Base-by-base conservation (phyloP, 2,797 vertebrate genomes). In the Crotalus adamanteus region DNA sequence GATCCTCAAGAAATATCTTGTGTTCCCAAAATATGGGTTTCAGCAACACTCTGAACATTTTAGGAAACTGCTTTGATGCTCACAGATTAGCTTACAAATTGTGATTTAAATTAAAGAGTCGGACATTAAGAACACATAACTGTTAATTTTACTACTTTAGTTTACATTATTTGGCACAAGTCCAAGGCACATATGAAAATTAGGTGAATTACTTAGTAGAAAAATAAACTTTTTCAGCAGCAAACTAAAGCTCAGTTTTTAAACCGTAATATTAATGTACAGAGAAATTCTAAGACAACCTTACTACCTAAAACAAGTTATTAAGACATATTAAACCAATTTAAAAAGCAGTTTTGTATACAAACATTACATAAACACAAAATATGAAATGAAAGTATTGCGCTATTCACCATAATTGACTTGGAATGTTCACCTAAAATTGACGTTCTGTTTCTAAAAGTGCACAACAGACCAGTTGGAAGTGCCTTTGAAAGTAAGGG, bases 131-230 rank as follows among this genome's bases (percentile, higher is more conserved):
- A 85, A 88, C 86, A 57, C 92, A 91, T 59, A 60, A 90, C 96
- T 95, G 93, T 93, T 97, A 93, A 91, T 93, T 96, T 97, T 98
- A 98, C 97, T 98, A 63, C 94, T 95, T 96, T 89, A 96, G 37
- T 96, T 95, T 94, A 96, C 95, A 96, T 97, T 95, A 93, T 98
- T 98, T 98, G 98, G 97, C 98, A 98, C 98, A 97, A 96, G 96
- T 97, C 96, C 97, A 98, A 98, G 97, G 98, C 98, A 98, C 97
- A 93, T 98, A 96, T 97, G 97, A 97, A 98, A 97, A 97, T 95
- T 95, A 96, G 86, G 57, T 60, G 83, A 97, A 97, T 93, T 97
- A 97, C 87, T 95, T 97, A 90, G 90, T 97, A 98, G 95, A 98
- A 98, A 98, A 98, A 98, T 98, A 98, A 96, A 96, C 92, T 94